Evolutionary conservation across 2,888 invertebrate genomes (phyloP), one percentile per base, ranked within the genome.

Genomic region (Sisyra terminalis): DNA sequence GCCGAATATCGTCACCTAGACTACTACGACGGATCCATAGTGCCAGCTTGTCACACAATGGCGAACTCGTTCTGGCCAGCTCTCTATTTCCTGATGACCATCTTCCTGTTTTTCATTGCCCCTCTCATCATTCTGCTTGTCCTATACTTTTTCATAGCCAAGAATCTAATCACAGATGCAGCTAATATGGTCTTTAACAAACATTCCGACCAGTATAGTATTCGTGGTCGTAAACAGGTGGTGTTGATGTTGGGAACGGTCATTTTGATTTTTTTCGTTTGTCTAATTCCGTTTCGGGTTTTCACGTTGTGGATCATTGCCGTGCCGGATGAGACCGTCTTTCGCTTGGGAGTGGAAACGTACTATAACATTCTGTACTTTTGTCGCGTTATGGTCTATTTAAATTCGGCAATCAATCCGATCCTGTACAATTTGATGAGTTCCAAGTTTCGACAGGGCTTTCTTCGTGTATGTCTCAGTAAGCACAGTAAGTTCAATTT

Each of bases 361-460:
- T 89, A 85, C 65, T 84, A 86, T 57, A 83, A 79, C 54, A 67
- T 90, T 39, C 63, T 90, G 29, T 86, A 83, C 58, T 85, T 88
- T 57, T 82, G 83, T 47, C 72, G 90, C 49, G 78, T 87, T 39
- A 84, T 90, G 82, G 66, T 86, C 42, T 90, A 89, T 55, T 67
- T 89, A 47, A 90, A 92, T 61, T 89, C 89, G 3, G 89, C 88
- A 32, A 74, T 88, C 50, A 90, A 92, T 61, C 90, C 90, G 1
- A 82, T 90, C 50, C 65, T 92, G n/a, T 92, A 92, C 58, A 90
- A 89, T 58, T 66, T 90, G 48, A 87, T 90, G 82, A 88, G 87
- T 34, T 85, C 87, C 2, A 89, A 88, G 63, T 92, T 92, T 57
- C 75, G 90, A 2, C 72, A 77, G 44, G 86, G 85, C 1, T 87